Evolutionary conservation across 2,888 invertebrate genomes (phyloP), one percentile per base, ranked within the genome.

Genomic region (Eutolmus rufibarbis): DNA sequence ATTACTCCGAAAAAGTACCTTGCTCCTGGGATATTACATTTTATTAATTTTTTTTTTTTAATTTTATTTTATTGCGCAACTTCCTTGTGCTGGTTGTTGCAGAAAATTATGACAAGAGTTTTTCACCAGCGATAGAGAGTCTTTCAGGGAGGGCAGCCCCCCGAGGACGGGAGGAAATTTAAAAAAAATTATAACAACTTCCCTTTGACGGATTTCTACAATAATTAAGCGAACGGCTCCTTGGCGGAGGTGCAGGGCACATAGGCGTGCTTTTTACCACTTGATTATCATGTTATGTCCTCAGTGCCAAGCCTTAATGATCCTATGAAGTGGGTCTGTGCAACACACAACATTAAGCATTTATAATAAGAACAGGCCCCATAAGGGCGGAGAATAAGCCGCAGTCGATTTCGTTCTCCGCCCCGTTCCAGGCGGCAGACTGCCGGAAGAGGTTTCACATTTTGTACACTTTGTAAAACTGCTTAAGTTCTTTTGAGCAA

Each of bases 241-340:
- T 19, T n/a, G 16, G 43, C n/a, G 19, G 19, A 37, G 40, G 43
- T 43, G 19, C 34, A 76, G 76, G 76, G 9, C 37, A 19, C 37
- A 76, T 23, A 66, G 66, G 23, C 66, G 28, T 19, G 19, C 66
- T 43, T 78, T 43, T 37, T 78, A 78, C 19, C 78, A 78, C 78
- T 78, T 78, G 78, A 78, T 78, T 78, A 78, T 78, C 78, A 78
- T 78, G 43, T 78, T 78, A 66, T 66, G 66, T 66, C 66, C 66
- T 66, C 8, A 66, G 66, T 23, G 66, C 66, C 66, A 66, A 28
- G 28, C 66, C 66, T 66, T 66, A 66, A 66, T 66, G 66, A 66
- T 66, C 66, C 23, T 23, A 66, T 66, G 66, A 66, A 66, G 66
- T 66, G 66, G 66, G 66, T 66, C 66, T 66, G 66, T 66, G 66